Conservation (phyloP, 2,797 vertebrate genomes). For the Cetoscarus ocellatus region DNA sequence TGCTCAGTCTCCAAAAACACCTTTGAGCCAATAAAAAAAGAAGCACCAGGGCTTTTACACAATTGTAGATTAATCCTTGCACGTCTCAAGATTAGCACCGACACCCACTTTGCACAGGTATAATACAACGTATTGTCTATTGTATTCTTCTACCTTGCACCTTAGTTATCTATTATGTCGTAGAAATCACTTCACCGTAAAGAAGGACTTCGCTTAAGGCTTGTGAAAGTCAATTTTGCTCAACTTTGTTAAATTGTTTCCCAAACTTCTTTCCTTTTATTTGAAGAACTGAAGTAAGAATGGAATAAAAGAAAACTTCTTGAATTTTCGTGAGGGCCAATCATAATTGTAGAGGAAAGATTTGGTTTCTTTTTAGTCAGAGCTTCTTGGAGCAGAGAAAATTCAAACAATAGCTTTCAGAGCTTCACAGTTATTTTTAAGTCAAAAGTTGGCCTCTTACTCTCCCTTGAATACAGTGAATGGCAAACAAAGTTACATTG, state of each 20-base stretch:
- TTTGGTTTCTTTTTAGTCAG: slow-evolving; percentile 11
- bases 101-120: neutral
- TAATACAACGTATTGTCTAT: too few relatives aligned
- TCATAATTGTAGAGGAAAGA: neutral
- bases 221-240: neutral
- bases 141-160: neutral
- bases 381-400: neutral
- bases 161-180: neutral
- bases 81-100: neutral
- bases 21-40: neutral
- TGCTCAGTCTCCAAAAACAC: neutral
- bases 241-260: slow-evolving; percentile 1
- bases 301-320: slow-evolving; percentile 6
- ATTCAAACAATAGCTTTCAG: slow-evolving; percentile 5
- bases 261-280: neutral
- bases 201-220: too few relatives aligned
- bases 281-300: neutral
- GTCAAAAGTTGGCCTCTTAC: slow-evolving; percentile 42
- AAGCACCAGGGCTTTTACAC: neutral
- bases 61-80: neutral
- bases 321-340: neutral
- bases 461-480: slow-evolving; percentile 34
- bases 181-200: neutral
- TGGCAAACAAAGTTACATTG: slow-evolving; percentile 35
- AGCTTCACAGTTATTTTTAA: slow-evolving; percentile 49